Percentiles rank a stretch among this genome's conserved stretches.
phyloP scores from a whole-genome alignment of 2,113 vertebrate genomes.

The Chlorodrepanis virens region DNA sequence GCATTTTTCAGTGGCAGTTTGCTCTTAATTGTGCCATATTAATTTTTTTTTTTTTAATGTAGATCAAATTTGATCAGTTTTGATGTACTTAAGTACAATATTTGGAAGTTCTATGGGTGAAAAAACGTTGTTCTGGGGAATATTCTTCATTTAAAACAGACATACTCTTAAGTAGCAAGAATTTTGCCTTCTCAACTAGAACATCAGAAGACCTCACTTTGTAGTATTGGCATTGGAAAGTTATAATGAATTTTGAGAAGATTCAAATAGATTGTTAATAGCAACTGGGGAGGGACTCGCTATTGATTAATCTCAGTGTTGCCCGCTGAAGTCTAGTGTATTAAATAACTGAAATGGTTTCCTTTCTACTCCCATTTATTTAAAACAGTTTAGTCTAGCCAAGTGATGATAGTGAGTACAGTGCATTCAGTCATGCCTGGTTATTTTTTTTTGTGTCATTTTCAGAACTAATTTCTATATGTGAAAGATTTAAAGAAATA shows the following conservation, averaged over 20 bases:
- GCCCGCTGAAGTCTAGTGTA: neutral
- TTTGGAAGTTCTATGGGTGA: neutral
- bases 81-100: neutral
- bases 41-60: neutral
- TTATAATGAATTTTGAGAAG: neutral
- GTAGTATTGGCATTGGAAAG: neutral
- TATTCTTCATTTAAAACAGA: neutral
- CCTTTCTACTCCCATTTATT: neutral
- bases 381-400: neutral
- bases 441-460: neutral
- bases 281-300: neutral
- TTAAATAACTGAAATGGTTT: neutral
- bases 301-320: neutral
- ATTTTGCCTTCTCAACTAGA: neutral
- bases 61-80: neutral
- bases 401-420: neutral
- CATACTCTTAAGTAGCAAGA: neutral
- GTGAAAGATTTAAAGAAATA: neutral
- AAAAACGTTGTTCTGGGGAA: neutral
- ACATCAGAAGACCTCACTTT: neutral
- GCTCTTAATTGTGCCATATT: neutral
- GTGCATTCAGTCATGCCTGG: neutral
- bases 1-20: neutral
- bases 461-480: neutral
- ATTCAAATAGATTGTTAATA: neutral